These are phyloP conservation scores for Luperina testacea DNA, from an alignment of 2,888 invertebrate genomes.

Conservation along the genomic window DNA sequence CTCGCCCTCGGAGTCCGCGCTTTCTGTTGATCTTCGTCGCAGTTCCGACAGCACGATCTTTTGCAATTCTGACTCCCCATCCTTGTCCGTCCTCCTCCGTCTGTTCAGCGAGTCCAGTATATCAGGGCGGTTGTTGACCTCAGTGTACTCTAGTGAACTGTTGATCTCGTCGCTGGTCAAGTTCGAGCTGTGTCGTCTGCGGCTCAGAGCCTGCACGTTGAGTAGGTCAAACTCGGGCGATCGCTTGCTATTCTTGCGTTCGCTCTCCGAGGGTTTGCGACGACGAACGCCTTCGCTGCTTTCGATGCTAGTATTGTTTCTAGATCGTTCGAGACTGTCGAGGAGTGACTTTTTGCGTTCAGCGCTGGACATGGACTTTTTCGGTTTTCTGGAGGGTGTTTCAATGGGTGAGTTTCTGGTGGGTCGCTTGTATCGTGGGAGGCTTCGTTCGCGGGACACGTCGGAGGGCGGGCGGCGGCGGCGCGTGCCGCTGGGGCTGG, in stretches of 20 bases:
- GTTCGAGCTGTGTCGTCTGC: conserved; percentile 87
- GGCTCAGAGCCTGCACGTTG: conserved; percentile 83
- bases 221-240: conserved; percentile 87
- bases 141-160: conserved; percentile 87
- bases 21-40: conserved; percentile 85
- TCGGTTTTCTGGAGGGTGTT: conserved; percentile 84
- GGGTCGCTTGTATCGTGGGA: conserved; percentile 83
- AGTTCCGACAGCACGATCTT: conserved; percentile 84
- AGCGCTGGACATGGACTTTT: conserved; percentile 88
- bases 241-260: conserved; percentile 83
- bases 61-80: conserved; percentile 81
- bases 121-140: conserved; percentile 87
- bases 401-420: conserved; percentile 83
- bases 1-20: conserved; percentile 83
- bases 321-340: conserved; percentile 86
- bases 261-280: conserved; percentile 83
- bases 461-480: conserved; percentile 86
- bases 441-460: conserved; percentile 78
- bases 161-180: conserved; percentile 88
- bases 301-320: conserved; percentile 87
- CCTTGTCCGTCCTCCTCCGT: conserved; percentile 77
- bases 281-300: conserved; percentile 85
- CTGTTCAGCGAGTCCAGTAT: conserved; percentile 85
- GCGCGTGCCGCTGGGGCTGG: conserved; percentile 81
- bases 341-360: conserved; percentile 87